Evolutionary conservation across 2,113 vertebrate species (phyloP).

Genomic region (Pelecanus crispus): DNA sequence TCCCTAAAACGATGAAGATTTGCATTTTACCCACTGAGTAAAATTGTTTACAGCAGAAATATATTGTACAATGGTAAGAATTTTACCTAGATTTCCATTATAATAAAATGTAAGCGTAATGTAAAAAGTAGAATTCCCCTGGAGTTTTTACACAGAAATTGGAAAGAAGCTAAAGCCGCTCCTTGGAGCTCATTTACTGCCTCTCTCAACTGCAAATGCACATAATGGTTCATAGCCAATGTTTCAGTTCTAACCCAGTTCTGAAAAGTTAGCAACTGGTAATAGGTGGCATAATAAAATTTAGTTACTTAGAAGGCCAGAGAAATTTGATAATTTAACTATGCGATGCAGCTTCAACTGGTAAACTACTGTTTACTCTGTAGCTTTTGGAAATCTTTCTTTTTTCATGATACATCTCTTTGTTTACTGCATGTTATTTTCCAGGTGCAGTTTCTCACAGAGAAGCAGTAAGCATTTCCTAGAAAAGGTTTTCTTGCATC

Average conservation of each 20-base stretch:
- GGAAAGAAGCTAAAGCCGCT: not conserved
- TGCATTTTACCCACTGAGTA: not conserved
- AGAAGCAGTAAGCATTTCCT: not conserved
- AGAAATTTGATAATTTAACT: not conserved
- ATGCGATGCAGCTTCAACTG: not conserved
- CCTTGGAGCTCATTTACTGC: not conserved
- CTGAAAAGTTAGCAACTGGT: not conserved
- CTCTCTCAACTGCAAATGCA: not conserved
- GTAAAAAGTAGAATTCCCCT: not conserved
- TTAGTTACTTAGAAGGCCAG: not conserved
- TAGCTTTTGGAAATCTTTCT: not conserved
- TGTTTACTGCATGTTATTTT: not conserved
- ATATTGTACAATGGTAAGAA: not conserved
- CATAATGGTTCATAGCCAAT: rapidly evolving
- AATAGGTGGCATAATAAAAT: not conserved
- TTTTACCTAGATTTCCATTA: not conserved
- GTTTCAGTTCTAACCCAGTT: not conserved
- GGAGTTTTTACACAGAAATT: not conserved
- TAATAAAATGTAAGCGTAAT: not conserved
- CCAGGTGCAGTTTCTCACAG: not conserved
- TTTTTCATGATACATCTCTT: not conserved
- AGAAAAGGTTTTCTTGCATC: not conserved
- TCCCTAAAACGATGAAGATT: not conserved
- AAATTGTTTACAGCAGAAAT: not conserved
- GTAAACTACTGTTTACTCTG: not conserved